Percentiles rank a stretch among this genome's conserved stretches.
Conservation (phyloP, 2,797 vertebrate species). For the Antrozous pallidus region DNA sequence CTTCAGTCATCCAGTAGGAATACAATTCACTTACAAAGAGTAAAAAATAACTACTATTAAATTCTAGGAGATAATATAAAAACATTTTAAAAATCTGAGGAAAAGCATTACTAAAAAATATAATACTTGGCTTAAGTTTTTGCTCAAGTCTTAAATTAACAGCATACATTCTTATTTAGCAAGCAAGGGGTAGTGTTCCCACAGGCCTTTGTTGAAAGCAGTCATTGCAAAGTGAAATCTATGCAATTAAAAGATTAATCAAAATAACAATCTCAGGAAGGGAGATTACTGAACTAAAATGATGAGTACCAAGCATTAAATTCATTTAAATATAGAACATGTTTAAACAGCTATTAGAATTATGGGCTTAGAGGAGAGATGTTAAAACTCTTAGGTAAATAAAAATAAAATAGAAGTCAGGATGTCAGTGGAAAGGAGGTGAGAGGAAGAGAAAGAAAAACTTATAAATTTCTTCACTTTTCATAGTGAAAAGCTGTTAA, state of each 20-base stretch:
- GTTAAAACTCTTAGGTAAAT: background rate
- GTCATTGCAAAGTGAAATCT: background rate
- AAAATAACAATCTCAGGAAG: background rate
- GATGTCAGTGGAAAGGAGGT: background rate
- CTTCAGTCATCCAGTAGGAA: background rate
- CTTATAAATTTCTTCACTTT: background rate
- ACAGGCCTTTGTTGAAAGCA: background rate
- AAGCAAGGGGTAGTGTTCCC: background rate
- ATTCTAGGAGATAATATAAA: background rate
- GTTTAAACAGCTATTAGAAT: background rate
- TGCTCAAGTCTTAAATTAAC: background rate
- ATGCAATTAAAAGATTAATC: background rate
- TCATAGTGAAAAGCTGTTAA: background rate
- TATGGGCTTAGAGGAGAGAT: background rate
- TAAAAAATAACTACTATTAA: slow-evolving; percentile 19
- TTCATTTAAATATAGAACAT: background rate
- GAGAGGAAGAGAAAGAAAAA: background rate
- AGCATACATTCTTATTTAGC: background rate
- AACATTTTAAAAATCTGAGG: slow-evolving; percentile 18
- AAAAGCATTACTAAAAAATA: background rate
- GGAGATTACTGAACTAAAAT: background rate
- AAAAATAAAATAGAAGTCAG: background rate
- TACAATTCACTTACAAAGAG: background rate
- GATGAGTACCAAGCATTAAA: background rate
- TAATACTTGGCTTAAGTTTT: background rate